Base-by-base conservation (phyloP, 2,888 invertebrate genomes). In the Protophormia terraenovae region DNA sequence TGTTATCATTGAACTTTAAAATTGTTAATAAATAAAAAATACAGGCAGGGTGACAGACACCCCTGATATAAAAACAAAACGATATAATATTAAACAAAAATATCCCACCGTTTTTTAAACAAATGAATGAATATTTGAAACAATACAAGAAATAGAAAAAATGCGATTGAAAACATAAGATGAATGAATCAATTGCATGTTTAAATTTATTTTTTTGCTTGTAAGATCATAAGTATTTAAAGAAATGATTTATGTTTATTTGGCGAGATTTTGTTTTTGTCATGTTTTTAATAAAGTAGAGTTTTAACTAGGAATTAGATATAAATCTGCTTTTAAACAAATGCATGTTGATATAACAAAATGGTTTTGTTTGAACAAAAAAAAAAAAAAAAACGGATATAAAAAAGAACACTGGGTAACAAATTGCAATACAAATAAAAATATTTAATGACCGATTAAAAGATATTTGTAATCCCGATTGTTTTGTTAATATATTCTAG, bases 161-260 rank as follows among this genome's bases (percentile, higher is more conserved):
- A 79, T 16, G 19, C 22, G 5, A 27, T 47, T 27, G 22, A 47
- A 50, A 78, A 38, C n/a, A 47, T 73, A 53, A 83, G 55, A 72
- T 55, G 45, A 71, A 83, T 83, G 71, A 83, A 76, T 77, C 76
- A 71, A 77, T 83, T 83, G 82, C 82, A 83, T 83, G 82, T 62
- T 76, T 22, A 29, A 6, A 27, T 50, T 16, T 19, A 38, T 55
- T 50, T 50, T 50, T 64, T 71, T 53, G 22, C 5, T 41, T 4
- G 19, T 32, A 58, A 38, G 5, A 41, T 73, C 38, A 66, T 76
- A n/a, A n/a, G n/a, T n/a, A 71, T 78, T 85, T 85, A 78, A 75
- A 75, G 47, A 71, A 82, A 82, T 85, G 85, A 85, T 85, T 85
- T 85, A 85, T 85, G 85, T 45, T 64, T 64, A 77, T 78, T 78